Base-by-base conservation (phyloP, 2,113 vertebrate species). In the Takifugu flavidus region DNA sequence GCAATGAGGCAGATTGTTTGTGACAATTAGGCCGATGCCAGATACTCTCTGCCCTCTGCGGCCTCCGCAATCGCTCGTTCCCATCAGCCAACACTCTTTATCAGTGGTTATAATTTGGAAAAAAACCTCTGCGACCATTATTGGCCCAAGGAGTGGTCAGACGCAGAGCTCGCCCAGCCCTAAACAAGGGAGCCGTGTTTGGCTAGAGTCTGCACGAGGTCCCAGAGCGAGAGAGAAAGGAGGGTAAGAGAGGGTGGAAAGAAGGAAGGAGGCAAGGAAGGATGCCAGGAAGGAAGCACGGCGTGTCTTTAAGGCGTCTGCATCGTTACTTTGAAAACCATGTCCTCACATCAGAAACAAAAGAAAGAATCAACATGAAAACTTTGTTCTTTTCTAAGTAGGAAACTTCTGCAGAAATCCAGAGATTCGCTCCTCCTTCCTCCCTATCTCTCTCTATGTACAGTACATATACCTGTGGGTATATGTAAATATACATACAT, bases 21-120 rank as follows among this genome's bases (percentile, higher is more conserved):
- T 67, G 74, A 89, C 90, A 91, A 92, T 92, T 92, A 92, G 78
- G 71, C 82, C 14, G 91, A 91, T 91, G 89, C 90, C 91, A 91
- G 91, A 92, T 92, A 91, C 65, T 20, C 20, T 20, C 20, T 83
- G 78, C 52, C 63, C 46, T 62, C 82, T 44, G 53, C 49, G 72
- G 74, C 75, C 72, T 51, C 28, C 34, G 10, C 80, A 89, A 91
- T 92, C 90, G 47, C 65, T 68, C 70, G 73, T 86, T 74, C 79
- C 87, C 89, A 92, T 91, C 90, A 64, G 80, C 80, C 80, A 73
- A 59, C 63, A 74, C 80, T 85, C 86, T 88, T 92, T 92, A 92
- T 92, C 86, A 78, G 84, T 85, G 87, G 89, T 89, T 88, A 84
- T 70, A 86, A 90, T 91, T 91, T 91, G 83, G 82, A 88, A 90